Evolutionary conservation across 2,113 vertebrate species (phyloP), one percentile per base, ranked within the genome.

Genomic region (Helogale parvula): DNA sequence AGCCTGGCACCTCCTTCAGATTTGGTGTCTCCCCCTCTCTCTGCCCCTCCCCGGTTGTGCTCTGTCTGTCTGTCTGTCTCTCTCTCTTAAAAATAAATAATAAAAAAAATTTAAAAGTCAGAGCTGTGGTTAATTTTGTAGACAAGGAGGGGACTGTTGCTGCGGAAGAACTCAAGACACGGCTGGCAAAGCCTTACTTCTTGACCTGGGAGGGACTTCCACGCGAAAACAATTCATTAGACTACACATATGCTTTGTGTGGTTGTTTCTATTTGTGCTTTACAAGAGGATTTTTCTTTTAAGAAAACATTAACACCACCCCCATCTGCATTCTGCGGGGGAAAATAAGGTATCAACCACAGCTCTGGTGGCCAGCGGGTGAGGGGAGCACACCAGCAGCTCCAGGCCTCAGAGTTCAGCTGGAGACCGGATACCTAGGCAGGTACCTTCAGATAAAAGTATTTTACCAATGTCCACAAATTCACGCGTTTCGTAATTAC

Each of bases 381-480:
- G 83, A 63, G 15, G 1, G 25, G 27, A 14, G 33, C 4, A 29
- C 38, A 2, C 8, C 2, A 41, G 41, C 41, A 83, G n/a, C 84
- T 23, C 74, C 19, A 8, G 0, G 10, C 38, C 60, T 68, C 7
- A 79, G 83, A 83, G 47, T 87, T 38, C 69, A 88, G 80, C 52
- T 87, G 25, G 77, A 92, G 17, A 85, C 76, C 87, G 91, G 92
- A 96, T 12, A 80, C 90, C 41, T 41, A 41, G 27, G 17, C 79
- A 96, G 29, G 60, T 54, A 2, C 3, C 21, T 60, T 52, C n/a
- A 96, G 66, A 80, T 35, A 93, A 79, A 71, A 97, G 96, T 96
- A 71, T 98, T 96, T 96, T 96, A 96, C 65, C 95, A 33, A 82
- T 89, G 91, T 54, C 88, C 29, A 82, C 50, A 92, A 81, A 96